A percentile compares a stretch with the other conserved stretches of the same genome.
Conservation (phyloP, 2,888 invertebrate genomes). For the Drosophila limbata region DNA sequence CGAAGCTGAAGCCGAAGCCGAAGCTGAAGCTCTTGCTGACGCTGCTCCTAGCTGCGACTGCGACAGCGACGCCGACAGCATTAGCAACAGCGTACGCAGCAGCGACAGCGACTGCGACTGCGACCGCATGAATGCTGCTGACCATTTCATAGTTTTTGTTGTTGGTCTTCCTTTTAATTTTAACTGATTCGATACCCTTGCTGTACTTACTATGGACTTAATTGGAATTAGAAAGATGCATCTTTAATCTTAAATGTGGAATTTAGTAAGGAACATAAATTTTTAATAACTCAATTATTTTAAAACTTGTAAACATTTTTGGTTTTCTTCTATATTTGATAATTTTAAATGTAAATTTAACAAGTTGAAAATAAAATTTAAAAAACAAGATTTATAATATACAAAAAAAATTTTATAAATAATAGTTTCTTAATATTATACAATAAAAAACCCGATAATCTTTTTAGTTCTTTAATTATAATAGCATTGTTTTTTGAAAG, state of each 20-base stretch:
- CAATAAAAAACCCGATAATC: too few relatives aligned
- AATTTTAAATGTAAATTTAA: too few relatives aligned
- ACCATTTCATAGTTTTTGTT: conserved; percentile 56
- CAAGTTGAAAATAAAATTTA: too few relatives aligned
- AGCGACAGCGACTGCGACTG: conserved; percentile 15
- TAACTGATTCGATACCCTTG: conserved; percentile 59
- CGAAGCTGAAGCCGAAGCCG: conserved; percentile 7
- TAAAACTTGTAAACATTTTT: too few relatives aligned
- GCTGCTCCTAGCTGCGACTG: conserved; percentile 63
- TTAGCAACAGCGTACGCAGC: conserved; percentile 45
- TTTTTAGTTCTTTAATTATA: neutral
- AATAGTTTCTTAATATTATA: neutral
- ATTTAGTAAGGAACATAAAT: neutral
- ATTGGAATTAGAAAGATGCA: conserved; percentile 17
- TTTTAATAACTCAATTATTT: too few relatives aligned
- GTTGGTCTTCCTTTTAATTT: conserved; percentile 46
- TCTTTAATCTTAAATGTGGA: neutral
- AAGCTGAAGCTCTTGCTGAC: conserved; percentile 21
- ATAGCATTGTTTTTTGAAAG: neutral
- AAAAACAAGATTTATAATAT: too few relatives aligned
- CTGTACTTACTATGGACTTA: conserved; percentile 17
- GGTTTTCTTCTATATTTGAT: too few relatives aligned
- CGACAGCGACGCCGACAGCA: conserved; percentile 10
- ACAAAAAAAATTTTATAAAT: neutral
- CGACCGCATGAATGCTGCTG: conserved; percentile 40